A percentile compares a stretch with the other conserved stretches of the same genome.
phyloP scores from a whole-genome alignment of 1,140 invertebrate species.

The Heliothis virescens region DNA sequence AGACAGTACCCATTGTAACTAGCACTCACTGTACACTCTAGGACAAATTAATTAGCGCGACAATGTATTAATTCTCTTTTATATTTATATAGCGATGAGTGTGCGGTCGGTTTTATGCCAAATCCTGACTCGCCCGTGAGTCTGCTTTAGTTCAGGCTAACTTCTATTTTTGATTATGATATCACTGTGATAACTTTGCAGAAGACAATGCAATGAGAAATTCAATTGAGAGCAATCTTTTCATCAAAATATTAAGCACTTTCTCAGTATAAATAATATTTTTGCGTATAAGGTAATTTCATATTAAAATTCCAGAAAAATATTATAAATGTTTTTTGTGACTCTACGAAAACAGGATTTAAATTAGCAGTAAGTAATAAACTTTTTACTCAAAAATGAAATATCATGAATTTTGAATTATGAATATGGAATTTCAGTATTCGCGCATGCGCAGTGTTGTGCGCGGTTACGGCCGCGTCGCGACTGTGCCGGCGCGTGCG shows the following conservation, averaged over 20 bases:
- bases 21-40: constrained; percentile 51
- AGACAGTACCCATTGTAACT: constrained; percentile 56
- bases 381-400: neutral
- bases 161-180: constrained; percentile 45
- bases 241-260: neutral
- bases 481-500: constrained; percentile 61
- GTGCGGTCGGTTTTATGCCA: constrained; percentile 55
- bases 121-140: constrained; percentile 51
- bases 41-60: constrained; percentile 25
- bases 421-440: constrained; percentile 27
- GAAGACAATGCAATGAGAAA: constrained; percentile 13
- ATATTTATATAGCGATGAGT: constrained; percentile 54
- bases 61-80: constrained; percentile 47
- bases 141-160: constrained; percentile 28
- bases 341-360: too few relatives aligned
- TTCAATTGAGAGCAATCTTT: neutral
- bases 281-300: too few relatives aligned
- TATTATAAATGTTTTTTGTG: too few relatives aligned
- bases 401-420: constrained; percentile 12
- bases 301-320: too few relatives aligned
- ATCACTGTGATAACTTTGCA: constrained; percentile 25
- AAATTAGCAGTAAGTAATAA: neutral
- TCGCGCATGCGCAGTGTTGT: constrained; percentile 59
- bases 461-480: constrained; percentile 58
- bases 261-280: neutral